These are phyloP conservation scores for Callitettix versicolor DNA, from an alignment of 1,140 invertebrate species.

Conservation along the genomic window DNA sequence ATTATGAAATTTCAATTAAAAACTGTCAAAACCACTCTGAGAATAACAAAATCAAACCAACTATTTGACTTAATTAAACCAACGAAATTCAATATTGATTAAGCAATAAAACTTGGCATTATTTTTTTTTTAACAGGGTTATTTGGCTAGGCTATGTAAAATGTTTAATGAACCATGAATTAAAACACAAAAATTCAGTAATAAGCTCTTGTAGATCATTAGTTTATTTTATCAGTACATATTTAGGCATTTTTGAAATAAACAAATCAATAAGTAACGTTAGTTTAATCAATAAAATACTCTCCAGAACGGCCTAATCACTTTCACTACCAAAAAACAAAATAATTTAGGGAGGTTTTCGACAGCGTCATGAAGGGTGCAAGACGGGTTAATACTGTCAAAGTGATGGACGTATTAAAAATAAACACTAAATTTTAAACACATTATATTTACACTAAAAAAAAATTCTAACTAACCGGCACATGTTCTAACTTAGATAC, in stretches of 20 bases:
- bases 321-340: not conserved
- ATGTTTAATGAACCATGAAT: slow-evolving; percentile 8
- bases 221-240: not conserved
- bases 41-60: too few relatives aligned
- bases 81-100: not conserved
- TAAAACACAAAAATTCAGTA: not conserved
- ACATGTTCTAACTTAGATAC: too few relatives aligned
- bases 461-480: too few relatives aligned
- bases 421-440: too few relatives aligned
- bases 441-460: too few relatives aligned
- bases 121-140: not conserved
- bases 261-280: not conserved
- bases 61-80: not conserved
- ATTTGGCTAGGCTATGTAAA: not conserved
- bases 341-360: slow-evolving; percentile 11
- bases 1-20: not conserved
- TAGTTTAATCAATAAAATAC: slow-evolving; percentile 6
- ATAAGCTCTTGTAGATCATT: not conserved
- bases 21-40: not conserved
- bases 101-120: not conserved
- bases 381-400: slow-evolving; percentile 9
- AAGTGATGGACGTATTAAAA: too few relatives aligned
- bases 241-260: not conserved
- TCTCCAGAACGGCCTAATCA: not conserved
- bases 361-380: slow-evolving; percentile 10